Base-by-base conservation (phyloP, 2,888 invertebrate genomes). In the Entomobrya multifasciata region DNA sequence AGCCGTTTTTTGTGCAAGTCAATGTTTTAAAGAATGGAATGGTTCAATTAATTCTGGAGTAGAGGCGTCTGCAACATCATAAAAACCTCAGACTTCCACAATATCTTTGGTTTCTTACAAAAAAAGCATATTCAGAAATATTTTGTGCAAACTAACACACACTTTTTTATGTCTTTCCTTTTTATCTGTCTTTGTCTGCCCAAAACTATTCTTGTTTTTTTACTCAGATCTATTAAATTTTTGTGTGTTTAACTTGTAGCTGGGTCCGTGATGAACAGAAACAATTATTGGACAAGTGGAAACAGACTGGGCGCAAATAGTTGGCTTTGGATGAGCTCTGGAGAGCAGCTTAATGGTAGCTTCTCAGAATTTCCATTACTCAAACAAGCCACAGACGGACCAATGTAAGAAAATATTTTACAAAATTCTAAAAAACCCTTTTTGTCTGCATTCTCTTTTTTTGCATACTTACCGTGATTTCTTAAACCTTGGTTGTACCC, bases 271-370 rank as follows among this genome's bases (percentile, higher is more conserved):
- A 65, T 80, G 80, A 49, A 74, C 67, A 87, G 88, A 80, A 70
- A 85, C 67, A 96, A 96, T 92, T 97, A 96, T 93, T 97, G 97
- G 97, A 96, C 96, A 91, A 96, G 96, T 86, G 97, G 97, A 88
- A 97, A 97, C 93, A 95, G 96, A 91, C 93, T 97, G 86, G 97
- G 97, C 47, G 96, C 96, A 17, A 96, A 96, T 92, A 96, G 96
- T 96, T 95, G 96, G 93, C 93, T 97, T 86, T 97, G 97, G 97
- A 96, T 97, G 96, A 96, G 96, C 92, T 96, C 96, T 47, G 97
- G 97, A 15, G 93, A 96, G 87, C 96, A 96, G 47, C 96, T 97
- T 93, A 97, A 97, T 93, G 95, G 96, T 27, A 96, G 96, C n/a
- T 97, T 97, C 93, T 88, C 88, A 67, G 90, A 90, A n/a, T 89